A percentile compares a stretch with the other conserved stretches of the same genome.
Conservation (phyloP, 2,888 invertebrate species). For the Tyria jacobaeae region DNA sequence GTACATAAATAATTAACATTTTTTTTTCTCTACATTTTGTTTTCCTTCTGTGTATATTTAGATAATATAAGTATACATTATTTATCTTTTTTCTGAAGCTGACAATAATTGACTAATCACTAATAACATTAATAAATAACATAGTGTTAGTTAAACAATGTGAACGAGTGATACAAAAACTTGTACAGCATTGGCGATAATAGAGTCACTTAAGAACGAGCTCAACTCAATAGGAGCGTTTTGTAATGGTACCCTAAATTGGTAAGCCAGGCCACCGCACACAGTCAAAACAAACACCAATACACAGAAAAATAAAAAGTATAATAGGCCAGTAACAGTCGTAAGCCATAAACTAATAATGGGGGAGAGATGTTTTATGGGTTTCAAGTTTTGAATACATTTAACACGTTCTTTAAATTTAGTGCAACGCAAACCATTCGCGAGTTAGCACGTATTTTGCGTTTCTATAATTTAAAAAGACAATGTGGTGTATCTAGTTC, state of each 20-base stretch:
- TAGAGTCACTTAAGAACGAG: slow-evolving; percentile 50
- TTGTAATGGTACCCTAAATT: slow-evolving; percentile 75
- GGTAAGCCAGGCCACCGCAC: slow-evolving; percentile 76
- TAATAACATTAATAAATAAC: not conserved
- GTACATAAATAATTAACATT: too few relatives aligned
- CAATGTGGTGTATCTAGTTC: slow-evolving; percentile 61
- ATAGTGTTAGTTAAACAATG: slow-evolving; percentile 23
- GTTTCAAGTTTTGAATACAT: slow-evolving; percentile 82
- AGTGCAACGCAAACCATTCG: slow-evolving; percentile 76
- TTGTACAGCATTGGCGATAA: slow-evolving; percentile 53
- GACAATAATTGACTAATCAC: not conserved
- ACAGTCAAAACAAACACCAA: slow-evolving; percentile 82
- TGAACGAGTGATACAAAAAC: slow-evolving; percentile 20
- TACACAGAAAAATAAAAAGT: slow-evolving; percentile 80
- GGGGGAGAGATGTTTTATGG: slow-evolving; percentile 86
- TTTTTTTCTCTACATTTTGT: too few relatives aligned
- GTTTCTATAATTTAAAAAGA: slow-evolving; percentile 36
- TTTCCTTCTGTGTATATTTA: too few relatives aligned
- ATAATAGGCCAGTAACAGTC: slow-evolving; percentile 83
- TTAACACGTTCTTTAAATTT: slow-evolving; percentile 73
- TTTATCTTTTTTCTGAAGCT: not conserved
- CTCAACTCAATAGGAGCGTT: slow-evolving; percentile 66
- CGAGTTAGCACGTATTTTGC: slow-evolving; percentile 72
- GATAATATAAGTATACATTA: too few relatives aligned
- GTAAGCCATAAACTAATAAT: slow-evolving; percentile 85